Conservation (phyloP, 2,888 invertebrate genomes). For the Drosophila anomalata region DNA sequence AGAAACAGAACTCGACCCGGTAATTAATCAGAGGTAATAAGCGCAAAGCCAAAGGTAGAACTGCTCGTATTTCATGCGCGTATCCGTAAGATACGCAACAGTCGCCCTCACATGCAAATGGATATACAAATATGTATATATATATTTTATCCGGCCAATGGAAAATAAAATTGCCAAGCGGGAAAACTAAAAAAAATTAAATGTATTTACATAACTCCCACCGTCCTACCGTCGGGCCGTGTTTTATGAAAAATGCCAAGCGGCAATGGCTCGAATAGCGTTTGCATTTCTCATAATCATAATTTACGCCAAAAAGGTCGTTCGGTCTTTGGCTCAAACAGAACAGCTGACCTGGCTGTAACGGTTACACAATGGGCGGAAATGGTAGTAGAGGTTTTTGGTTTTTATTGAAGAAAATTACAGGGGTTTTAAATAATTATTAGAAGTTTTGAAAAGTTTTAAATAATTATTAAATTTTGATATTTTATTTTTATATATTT, state of each 20-base stretch:
- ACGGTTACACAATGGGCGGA: slow-evolving; percentile 53
- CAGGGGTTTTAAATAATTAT: background rate
- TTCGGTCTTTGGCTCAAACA: slow-evolving; percentile 10
- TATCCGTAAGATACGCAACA: slow-evolving; percentile 75
- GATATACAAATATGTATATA: slow-evolving; percentile 24
- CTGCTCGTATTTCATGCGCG: slow-evolving; percentile 57
- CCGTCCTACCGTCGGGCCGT: background rate
- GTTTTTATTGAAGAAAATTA: background rate
- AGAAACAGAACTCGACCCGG: slow-evolving; percentile 53
- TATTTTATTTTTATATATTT: too few species aligned
- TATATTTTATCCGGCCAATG: slow-evolving; percentile 29
- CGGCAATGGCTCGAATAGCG: slow-evolving; percentile 69
- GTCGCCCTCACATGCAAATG: slow-evolving; percentile 48
- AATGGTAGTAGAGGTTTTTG: slow-evolving; percentile 3
- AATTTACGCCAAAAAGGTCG: slow-evolving; percentile 69
- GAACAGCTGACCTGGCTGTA: slow-evolving; percentile 63
- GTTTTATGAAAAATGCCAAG: slow-evolving; percentile 43
- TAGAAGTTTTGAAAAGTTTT: too few species aligned
- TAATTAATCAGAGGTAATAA: slow-evolving; percentile 67
- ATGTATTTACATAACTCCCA: slow-evolving; percentile 60
- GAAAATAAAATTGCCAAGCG: slow-evolving; percentile 32
- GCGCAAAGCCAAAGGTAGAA: slow-evolving; percentile 39
- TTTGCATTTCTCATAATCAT: slow-evolving; percentile 78
- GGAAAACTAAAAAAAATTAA: slow-evolving; percentile 65
- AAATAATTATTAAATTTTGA: too few species aligned